Evolutionary conservation across 1,140 invertebrate species (phyloP).

Genomic region (Portunus trituberculatus): DNA sequence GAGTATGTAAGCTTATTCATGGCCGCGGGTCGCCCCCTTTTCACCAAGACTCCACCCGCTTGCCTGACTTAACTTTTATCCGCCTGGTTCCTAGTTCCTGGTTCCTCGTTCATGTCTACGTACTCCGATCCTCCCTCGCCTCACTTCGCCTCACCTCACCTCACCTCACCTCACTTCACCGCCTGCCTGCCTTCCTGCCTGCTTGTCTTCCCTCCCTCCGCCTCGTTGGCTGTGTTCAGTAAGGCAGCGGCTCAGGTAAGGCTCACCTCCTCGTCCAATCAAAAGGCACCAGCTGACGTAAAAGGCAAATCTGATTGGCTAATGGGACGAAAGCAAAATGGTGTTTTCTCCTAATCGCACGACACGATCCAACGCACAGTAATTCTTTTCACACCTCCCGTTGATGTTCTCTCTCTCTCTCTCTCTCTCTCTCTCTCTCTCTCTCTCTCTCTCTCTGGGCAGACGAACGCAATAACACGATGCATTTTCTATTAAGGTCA

Average conservation of each 20-base stretch:
- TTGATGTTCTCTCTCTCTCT: background rate
- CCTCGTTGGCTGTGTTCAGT: background rate
- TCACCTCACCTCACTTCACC: no score
- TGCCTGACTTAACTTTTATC: background rate
- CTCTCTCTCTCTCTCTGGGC: background rate
- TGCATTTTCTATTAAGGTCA: background rate
- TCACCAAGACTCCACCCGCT: background rate
- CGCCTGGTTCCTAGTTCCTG: background rate
- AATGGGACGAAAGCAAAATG: background rate
- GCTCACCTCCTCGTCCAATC: background rate
- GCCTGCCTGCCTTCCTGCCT: background rate
- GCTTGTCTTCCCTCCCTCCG: background rate
- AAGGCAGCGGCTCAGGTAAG: background rate
- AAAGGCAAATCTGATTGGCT: conserved; percentile 1
- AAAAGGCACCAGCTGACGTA: background rate
- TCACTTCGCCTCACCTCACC: no score
- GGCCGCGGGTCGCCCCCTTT: conserved; percentile 5
- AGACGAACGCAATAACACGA: no score
- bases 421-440: background rate
- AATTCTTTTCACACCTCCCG: background rate
- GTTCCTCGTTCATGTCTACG: no score
- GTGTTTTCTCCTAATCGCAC: background rate
- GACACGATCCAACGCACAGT: background rate
- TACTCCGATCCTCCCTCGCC: no score
- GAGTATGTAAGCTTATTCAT: background rate